Conservation (phyloP, 2,888 invertebrate species). For the Rugalucina vietnamica region DNA sequence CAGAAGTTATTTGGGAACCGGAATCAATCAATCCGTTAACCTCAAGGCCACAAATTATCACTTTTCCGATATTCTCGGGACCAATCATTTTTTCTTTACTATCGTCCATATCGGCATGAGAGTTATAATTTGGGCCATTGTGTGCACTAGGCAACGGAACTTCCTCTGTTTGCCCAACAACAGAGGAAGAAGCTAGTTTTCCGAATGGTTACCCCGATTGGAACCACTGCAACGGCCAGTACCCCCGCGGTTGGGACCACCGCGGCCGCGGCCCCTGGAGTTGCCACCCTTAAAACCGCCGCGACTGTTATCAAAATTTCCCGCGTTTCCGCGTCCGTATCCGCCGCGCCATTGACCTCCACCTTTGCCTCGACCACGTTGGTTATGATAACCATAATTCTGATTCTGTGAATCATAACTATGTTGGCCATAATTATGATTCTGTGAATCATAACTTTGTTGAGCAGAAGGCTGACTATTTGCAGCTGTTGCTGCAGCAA, state of each 20-base stretch:
- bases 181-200: background rate
- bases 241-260: no score
- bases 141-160: background rate
- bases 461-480: background rate
- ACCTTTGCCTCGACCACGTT: background rate
- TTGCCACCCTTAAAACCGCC: no score
- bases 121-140: background rate
- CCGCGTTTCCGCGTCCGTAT: background rate
- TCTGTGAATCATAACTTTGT: no score
- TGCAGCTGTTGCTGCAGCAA: background rate
- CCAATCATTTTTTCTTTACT: background rate
- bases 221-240: background rate
- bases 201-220: background rate
- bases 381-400: background rate
- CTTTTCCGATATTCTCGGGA: background rate
- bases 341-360: background rate
- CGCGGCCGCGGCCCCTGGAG: background rate
- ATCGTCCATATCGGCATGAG: no score
- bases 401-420: no score
- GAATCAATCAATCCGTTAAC: no score
- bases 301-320: background rate
- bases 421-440: background rate
- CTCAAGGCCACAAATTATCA: background rate
- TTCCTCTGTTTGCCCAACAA: background rate
- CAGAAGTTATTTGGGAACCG: background rate